Conservation (phyloP, 2,797 vertebrate genomes). For the Philypnodon macrostomus region DNA sequence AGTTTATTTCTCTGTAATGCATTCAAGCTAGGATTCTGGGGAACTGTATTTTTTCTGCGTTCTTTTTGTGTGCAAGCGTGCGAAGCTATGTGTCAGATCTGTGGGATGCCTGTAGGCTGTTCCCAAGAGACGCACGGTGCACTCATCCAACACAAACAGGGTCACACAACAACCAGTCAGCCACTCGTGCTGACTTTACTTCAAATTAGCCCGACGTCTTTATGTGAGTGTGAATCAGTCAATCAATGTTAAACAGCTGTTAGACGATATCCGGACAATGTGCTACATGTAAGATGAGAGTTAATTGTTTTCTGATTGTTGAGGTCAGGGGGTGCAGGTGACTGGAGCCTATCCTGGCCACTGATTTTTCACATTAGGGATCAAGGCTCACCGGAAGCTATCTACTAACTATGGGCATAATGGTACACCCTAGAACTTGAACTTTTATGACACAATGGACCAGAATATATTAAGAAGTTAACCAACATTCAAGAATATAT, state of each 20-base stretch:
- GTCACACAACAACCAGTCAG: slow-evolving; percentile 73
- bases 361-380: too few species aligned
- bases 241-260: slow-evolving; percentile 50
- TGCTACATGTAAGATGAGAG: too few species aligned
- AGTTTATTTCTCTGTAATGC: slow-evolving; percentile 70
- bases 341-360: too few species aligned
- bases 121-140: slow-evolving; percentile 70
- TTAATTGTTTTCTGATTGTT: too few species aligned
- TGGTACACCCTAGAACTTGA: too few species aligned
- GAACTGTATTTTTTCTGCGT: slow-evolving; percentile 52
- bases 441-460: too few species aligned
- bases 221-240: slow-evolving; percentile 45
- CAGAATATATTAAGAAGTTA: too few species aligned
- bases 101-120: slow-evolving; percentile 78
- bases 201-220: slow-evolving; percentile 69
- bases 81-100: slow-evolving; percentile 75
- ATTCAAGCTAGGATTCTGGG: slow-evolving; percentile 71
- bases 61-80: slow-evolving; percentile 50
- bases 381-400: too few species aligned
- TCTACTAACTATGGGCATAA: too few species aligned
- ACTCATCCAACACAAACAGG: slow-evolving; percentile 79
- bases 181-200: slow-evolving; percentile 68
- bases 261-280: slow-evolving; percentile 22
- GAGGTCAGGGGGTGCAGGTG: too few species aligned
- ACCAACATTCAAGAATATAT: too few species aligned